phyloP scores from a whole-genome alignment of 1,140 invertebrate species.

The Grapholita molesta region DNA sequence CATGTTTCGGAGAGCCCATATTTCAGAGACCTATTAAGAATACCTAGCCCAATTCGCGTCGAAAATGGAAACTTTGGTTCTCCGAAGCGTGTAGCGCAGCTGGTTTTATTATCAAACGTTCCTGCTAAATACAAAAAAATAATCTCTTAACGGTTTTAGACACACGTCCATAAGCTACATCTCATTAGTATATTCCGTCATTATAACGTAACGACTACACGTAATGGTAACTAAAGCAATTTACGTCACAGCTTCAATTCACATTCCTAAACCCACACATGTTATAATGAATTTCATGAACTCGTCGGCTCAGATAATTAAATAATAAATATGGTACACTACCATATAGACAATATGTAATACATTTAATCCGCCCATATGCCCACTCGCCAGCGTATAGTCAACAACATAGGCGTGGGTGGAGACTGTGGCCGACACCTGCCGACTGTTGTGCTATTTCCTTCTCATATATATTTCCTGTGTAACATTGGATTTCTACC shows the following conservation, averaged over 20 bases:
- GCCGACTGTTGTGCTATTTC: not conserved
- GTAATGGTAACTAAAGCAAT: not conserved
- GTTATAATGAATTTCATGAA: not conserved
- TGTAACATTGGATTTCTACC: not conserved
- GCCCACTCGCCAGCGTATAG: not conserved
- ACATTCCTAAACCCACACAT: not conserved
- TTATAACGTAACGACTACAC: too few relatives aligned
- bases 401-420: not conserved
- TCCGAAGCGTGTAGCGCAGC: too few relatives aligned
- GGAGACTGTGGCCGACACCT: not conserved
- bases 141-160: too few relatives aligned
- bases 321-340: conserved; percentile 1
- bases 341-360: conserved; percentile 2
- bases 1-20: too few relatives aligned
- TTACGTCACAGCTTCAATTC: not conserved
- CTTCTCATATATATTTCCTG: not conserved
- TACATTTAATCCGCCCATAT: conserved; percentile 8
- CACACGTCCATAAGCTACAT: too few relatives aligned
- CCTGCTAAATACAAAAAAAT: too few relatives aligned
- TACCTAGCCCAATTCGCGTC: too few relatives aligned
- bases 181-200: too few relatives aligned
- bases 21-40: too few relatives aligned
- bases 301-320: not conserved
- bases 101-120: too few relatives aligned
- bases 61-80: too few relatives aligned